These are phyloP conservation scores for Azorinus chamasolen DNA, from an alignment of 2,888 invertebrate species.

Conservation along the genomic window DNA sequence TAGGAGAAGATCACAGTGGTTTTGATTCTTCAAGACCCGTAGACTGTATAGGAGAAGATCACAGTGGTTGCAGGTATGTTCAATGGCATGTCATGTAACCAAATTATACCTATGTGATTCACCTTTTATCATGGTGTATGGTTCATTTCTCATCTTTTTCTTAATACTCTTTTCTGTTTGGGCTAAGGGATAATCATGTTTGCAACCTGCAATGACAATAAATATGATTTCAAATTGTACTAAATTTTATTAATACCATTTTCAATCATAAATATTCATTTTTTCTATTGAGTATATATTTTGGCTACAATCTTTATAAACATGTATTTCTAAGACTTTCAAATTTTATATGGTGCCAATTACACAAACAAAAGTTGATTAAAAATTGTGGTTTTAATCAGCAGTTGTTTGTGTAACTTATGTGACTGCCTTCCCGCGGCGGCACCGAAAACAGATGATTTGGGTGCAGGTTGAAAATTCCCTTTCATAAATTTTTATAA, in stretches of 20 bases:
- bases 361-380: constrained; percentile 7
- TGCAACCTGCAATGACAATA: constrained; percentile 4
- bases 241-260: neutral
- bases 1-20: no score
- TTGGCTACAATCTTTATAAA: neutral
- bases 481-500: no score
- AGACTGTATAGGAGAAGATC: no score
- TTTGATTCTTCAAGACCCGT: no score
- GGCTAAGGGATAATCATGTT: constrained; percentile 5
- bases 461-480: constrained; percentile 14
- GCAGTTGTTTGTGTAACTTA: constrained; percentile 15
- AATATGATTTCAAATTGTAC: neutral
- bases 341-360: constrained; percentile 7
- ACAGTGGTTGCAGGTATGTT: no score
- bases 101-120: no score
- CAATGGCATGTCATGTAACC: no score
- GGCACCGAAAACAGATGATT: constrained; percentile 24
- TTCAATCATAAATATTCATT: neutral
- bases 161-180: no score
- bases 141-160: no score
- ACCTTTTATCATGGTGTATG: no score
- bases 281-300: neutral
- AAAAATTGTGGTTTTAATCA: constrained; percentile 1
- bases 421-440: constrained; percentile 26
- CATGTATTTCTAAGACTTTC: constrained; percentile 4